These are phyloP conservation scores for Amphiprion percula DNA, from an alignment of 2,113 vertebrate genomes.

Conservation along the genomic window DNA sequence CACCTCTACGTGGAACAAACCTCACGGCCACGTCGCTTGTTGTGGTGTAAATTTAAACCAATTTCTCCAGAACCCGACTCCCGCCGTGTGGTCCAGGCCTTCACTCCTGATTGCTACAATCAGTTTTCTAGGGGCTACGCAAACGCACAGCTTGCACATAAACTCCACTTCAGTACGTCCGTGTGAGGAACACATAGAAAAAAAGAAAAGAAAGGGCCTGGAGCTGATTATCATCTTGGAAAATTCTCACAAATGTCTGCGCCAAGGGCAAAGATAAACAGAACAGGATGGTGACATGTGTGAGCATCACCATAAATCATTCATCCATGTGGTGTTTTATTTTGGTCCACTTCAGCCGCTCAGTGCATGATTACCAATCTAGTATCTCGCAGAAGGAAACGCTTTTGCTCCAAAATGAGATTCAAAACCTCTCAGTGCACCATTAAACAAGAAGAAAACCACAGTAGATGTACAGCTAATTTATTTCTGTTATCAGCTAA, in stretches of 20 bases:
- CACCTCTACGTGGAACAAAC: not conserved
- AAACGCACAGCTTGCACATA: constrained; percentile 50
- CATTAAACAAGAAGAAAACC: not conserved
- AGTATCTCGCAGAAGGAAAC: not conserved
- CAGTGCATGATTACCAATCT: not conserved
- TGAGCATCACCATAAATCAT: not conserved
- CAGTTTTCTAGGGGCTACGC: constrained; percentile 23
- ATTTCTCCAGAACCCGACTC: constrained; percentile 46
- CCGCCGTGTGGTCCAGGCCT: constrained; percentile 27
- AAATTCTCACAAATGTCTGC: not conserved
- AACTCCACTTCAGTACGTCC: constrained; percentile 2
- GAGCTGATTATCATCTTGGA: constrained; percentile 12
- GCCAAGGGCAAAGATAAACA: not conserved
- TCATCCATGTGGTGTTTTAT: not conserved
- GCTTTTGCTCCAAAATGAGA: not conserved
- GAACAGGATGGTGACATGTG: not conserved
- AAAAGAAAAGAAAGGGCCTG: not conserved
- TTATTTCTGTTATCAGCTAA: not conserved
- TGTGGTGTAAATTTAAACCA: constrained; percentile 48
- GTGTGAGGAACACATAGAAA: constrained; percentile 4
- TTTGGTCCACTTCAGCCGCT: not conserved
- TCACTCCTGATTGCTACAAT: constrained; percentile 70
- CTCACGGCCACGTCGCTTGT: constrained; percentile 23
- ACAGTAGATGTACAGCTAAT: not conserved
- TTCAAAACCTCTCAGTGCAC: not conserved